Evolutionary conservation across 2,797 vertebrate species (phyloP), one percentile per base, ranked within the genome.

Genomic region (Chloroceryle inda): DNA sequence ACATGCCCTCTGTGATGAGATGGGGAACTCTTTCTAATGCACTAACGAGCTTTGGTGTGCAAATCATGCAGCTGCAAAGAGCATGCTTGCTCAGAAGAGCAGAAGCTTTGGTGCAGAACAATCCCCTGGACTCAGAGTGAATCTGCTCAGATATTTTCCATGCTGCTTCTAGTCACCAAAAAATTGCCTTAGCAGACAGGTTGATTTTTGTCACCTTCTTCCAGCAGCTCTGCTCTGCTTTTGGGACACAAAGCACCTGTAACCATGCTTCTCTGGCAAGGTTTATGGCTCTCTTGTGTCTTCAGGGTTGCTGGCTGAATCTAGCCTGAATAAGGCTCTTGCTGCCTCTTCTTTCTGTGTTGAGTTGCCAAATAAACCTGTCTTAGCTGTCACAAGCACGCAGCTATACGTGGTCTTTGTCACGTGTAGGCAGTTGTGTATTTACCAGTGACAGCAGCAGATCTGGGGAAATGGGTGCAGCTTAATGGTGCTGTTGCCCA

Each of bases 1-100:
- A 35, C 24, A 2, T 2, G 5, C 2, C 9, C 40, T 52, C 61
- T 0, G 0, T 9, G 52, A 27, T 23, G 53, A 88, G 33, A 9
- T 38, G n/a, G 75, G 64, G 53, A 56, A 17, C 50, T 64, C 18
- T 45, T 75, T 11, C 71, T 67, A 33, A 73, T 24, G 22, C 55
- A 27, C 58, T 83, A 4, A 59, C 31, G 42, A 77, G 85, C 78
- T 82, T 63, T 53, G 85, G 44, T 20, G 12, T 37, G 13, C 67
- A 62, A 24, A 79, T 89, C 71, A 78, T 23, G 10, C 58, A 75
- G 88, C 61, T 81, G 35, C 61, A 21, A 1, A 4, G 40, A 47
- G 35, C 1, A 0, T 38, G 15, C 38, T 85, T 66, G 55, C 56
- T 19, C 58, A 66, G 74, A n/a, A 66, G 78, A 80, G 42, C 49